Evolutionary conservation across 2,797 vertebrate species (phyloP).

Genomic region (Poliocrania exsul): DNA sequence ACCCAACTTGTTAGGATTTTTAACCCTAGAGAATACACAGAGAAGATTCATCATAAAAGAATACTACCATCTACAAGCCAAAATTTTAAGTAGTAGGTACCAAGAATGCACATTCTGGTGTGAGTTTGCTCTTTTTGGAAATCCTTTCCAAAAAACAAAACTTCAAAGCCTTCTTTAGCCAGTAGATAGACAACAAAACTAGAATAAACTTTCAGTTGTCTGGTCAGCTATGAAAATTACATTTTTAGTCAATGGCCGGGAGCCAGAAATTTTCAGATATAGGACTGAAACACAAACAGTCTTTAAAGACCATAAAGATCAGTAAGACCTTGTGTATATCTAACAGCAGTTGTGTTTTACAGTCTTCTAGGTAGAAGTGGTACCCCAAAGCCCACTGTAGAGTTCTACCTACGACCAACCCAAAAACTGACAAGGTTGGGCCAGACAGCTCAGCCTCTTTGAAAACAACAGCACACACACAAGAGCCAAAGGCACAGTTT

Average conservation of each 20-base stretch:
- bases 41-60: not conserved
- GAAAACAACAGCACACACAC: not conserved
- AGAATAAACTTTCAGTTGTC: not conserved
- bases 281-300: not conserved
- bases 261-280: not conserved
- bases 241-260: not conserved
- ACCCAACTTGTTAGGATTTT: not conserved
- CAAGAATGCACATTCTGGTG: not conserved
- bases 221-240: not conserved
- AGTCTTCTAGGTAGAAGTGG: rapidly evolving
- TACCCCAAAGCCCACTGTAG: not conserved
- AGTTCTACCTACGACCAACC: not conserved
- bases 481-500: not conserved
- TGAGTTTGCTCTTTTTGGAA: not conserved
- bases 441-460: not conserved
- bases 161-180: not conserved
- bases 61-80: not conserved
- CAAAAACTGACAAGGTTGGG: not conserved
- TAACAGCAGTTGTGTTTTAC: not conserved
- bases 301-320: not conserved
- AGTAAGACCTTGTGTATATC: not conserved
- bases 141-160: not conserved
- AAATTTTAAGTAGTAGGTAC: not conserved
- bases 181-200: not conserved
- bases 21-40: not conserved